Conservation (phyloP, 2,113 vertebrate genomes). For the Pelusios castaneus region DNA sequence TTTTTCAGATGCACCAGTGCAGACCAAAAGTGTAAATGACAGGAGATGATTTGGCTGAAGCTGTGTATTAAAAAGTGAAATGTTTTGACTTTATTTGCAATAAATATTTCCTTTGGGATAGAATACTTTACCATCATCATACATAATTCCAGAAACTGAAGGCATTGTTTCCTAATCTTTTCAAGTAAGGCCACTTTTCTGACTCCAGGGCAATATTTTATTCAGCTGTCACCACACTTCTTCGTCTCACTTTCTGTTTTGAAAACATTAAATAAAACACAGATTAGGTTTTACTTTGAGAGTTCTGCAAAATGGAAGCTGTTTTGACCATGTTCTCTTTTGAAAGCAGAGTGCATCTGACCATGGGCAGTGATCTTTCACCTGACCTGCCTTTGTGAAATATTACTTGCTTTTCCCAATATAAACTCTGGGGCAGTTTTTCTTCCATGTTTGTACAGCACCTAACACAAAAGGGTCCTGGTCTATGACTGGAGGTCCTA, state of each 20-base stretch:
- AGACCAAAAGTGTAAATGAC: background rate
- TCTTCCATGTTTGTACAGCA: background rate
- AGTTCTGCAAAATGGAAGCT: background rate
- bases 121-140: background rate
- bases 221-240: background rate
- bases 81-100: background rate
- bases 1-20: background rate
- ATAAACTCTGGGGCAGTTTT: background rate
- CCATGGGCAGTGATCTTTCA: background rate
- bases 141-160: background rate
- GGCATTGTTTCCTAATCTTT: background rate
- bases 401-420: background rate
- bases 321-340: background rate
- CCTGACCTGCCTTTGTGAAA: background rate
- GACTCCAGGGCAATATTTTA: background rate
- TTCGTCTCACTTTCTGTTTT: background rate
- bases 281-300: background rate
- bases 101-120: background rate
- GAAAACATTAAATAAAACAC: background rate
- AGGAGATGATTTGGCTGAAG: background rate
- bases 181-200: background rate
- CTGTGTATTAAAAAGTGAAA: background rate
- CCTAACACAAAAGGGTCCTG: background rate
- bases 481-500: background rate
- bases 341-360: background rate